Evolutionary conservation across 2,888 invertebrate genomes (phyloP).

Genomic region (Drosophila neonasuta): DNA sequence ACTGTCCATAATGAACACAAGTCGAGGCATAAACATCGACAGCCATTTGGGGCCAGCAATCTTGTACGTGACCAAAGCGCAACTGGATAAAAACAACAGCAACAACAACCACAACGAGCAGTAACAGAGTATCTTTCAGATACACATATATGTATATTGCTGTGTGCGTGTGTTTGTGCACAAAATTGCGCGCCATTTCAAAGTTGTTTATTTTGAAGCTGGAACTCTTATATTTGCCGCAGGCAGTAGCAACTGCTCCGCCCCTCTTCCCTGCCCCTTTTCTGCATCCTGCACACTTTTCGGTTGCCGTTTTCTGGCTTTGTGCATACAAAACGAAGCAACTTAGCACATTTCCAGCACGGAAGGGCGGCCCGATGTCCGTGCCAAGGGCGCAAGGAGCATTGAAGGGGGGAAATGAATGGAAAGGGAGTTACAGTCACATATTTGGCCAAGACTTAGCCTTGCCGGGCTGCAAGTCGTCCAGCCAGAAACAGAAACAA

Average conservation of each 20-base stretch:
- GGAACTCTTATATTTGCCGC: constrained; percentile 48
- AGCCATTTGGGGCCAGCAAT: constrained; percentile 64
- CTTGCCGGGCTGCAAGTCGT: constrained; percentile 20
- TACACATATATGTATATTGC: constrained; percentile 22
- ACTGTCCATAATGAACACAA: constrained; percentile 49
- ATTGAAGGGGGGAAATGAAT: background rate
- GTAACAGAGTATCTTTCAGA: constrained; percentile 47
- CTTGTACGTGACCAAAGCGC: constrained; percentile 74
- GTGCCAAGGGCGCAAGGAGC: background rate
- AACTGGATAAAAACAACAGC: constrained; percentile 42
- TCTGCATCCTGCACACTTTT: constrained; percentile 11
- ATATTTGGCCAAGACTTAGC: constrained; percentile 23
- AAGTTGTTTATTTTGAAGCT: constrained; percentile 70
- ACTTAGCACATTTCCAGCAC: constrained; percentile 68
- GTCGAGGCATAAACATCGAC: constrained; percentile 53
- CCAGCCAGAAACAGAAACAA: constrained; percentile 40
- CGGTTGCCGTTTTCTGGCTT: constrained; percentile 44
- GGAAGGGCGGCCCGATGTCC: constrained; percentile 7
- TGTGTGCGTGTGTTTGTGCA: constrained; percentile 23
- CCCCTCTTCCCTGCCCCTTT: constrained; percentile 1
- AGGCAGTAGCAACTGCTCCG: constrained; percentile 17
- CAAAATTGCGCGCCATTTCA: constrained; percentile 76
- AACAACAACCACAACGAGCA: constrained; percentile 21
- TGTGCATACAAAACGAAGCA: constrained; percentile 71
- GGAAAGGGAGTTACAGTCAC: constrained; percentile 34